Percentiles rank a stretch among this genome's conserved stretches.
Evolutionary conservation across 2,113 vertebrate species (phyloP).

Genomic region (Aplodontia rufa): DNA sequence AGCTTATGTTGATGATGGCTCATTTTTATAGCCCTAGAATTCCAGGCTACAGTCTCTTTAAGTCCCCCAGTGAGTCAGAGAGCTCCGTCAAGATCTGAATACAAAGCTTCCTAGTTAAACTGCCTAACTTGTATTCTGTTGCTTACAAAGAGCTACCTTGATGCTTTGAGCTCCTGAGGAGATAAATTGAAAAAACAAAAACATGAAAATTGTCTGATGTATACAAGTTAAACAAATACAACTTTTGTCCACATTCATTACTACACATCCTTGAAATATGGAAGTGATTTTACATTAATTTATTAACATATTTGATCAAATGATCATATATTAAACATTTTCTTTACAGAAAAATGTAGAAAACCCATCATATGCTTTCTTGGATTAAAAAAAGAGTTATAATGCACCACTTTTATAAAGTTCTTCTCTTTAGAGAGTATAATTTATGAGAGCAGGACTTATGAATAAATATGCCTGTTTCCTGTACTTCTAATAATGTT

Average conservation of each 20-base stretch:
- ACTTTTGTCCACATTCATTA: background rate
- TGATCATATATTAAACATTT: background rate
- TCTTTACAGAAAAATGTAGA: background rate
- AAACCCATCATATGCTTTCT: background rate
- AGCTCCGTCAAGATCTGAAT: background rate
- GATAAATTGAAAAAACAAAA: background rate
- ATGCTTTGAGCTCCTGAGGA: background rate
- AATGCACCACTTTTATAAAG: background rate
- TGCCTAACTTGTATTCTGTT: background rate
- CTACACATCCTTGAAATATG: background rate
- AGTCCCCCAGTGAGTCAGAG: background rate
- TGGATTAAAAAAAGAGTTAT: background rate
- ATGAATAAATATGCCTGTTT: constrained; percentile 71
- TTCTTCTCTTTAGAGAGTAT: constrained; percentile 36
- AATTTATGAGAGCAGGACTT: constrained; percentile 58
- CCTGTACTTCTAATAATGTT: constrained; percentile 70
- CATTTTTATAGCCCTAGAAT: background rate
- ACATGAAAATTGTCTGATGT: background rate
- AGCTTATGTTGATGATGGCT: background rate
- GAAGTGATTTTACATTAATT: background rate
- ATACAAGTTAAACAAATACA: background rate
- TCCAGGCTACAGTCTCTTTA: background rate
- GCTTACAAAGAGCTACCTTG: background rate
- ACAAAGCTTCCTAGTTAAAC: background rate
- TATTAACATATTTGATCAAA: constrained; percentile 10